These are phyloP conservation scores for Pseudotriccus pelzelni DNA, from an alignment of 2,797 vertebrate genomes.

Conservation along the genomic window DNA sequence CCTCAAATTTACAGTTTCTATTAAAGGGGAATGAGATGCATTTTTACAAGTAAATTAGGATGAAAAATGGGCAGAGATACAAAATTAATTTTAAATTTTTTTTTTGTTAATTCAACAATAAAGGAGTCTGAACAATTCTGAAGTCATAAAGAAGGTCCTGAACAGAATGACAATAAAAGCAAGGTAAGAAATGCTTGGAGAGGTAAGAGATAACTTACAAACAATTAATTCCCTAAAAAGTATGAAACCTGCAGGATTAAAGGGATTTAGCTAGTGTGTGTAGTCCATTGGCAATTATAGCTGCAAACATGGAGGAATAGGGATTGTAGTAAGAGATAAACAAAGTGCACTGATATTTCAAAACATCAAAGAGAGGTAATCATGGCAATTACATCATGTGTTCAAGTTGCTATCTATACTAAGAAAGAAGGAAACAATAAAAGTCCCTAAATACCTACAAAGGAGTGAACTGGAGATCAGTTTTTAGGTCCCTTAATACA, in stretches of 20 bases:
- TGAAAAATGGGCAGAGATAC: background rate
- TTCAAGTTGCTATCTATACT: background rate
- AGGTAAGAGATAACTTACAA: background rate
- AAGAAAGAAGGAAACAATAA: background rate
- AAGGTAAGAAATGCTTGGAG: background rate
- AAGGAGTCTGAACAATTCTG: background rate
- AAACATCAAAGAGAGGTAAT: background rate
- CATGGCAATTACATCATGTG: background rate
- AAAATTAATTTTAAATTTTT: background rate
- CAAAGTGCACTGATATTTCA: background rate
- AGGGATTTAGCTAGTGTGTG: background rate
- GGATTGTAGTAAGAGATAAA: background rate
- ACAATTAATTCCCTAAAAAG: background rate
- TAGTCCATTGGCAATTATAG: background rate
- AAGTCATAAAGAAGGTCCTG: background rate
- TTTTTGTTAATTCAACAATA: background rate
- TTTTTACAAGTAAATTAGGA: background rate
- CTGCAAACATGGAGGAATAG: background rate
- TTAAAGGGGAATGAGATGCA: background rate
- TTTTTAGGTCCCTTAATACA: background rate
- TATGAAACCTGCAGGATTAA: background rate
- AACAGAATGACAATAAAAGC: background rate
- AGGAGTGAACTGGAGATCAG: background rate
- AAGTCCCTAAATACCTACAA: background rate
- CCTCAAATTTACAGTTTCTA: background rate